Percentiles rank a stretch among this genome's conserved stretches.
phyloP scores from a whole-genome alignment of 2,888 invertebrate species.

The Ophonus ardosiacus region DNA sequence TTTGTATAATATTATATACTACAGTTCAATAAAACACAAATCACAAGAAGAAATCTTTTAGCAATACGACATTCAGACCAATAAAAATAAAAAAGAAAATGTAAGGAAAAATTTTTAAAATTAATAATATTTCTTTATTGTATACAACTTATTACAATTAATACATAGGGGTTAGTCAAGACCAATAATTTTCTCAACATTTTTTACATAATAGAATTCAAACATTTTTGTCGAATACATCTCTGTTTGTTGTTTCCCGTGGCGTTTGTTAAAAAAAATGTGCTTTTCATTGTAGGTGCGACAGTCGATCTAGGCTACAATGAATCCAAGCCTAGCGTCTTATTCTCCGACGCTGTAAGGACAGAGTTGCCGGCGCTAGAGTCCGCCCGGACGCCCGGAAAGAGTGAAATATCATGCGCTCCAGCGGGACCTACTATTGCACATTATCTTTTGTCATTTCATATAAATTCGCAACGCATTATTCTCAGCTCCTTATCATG shows the following conservation, averaged over 20 bases:
- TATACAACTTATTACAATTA: too few species aligned
- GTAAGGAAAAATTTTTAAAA: too few species aligned
- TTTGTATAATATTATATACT: too few species aligned
- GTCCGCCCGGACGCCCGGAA: background rate
- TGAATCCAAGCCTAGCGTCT: background rate
- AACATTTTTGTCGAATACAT: background rate
- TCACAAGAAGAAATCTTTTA: too few species aligned
- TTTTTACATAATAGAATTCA: too few species aligned
- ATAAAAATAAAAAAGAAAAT: too few species aligned
- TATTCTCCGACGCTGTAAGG: background rate
- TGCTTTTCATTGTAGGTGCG: constrained; percentile 37
- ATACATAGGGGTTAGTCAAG: too few species aligned
- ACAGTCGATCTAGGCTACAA: constrained; percentile 40
- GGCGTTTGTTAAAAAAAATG: constrained; percentile 46
- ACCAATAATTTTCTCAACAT: too few species aligned
- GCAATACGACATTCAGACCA: too few species aligned
- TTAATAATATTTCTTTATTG: too few species aligned
- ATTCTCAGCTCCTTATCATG: constrained; percentile 58
- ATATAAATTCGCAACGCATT: constrained; percentile 56
- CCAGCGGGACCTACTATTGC: constrained; percentile 48
- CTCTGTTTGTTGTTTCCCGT: constrained; percentile 3
- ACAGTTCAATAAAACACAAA: too few species aligned
- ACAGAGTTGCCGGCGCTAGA: background rate
- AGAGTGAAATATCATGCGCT: constrained; percentile 46
- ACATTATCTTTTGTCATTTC: constrained; percentile 59